These are phyloP conservation scores for Caenorhabditis japonica DNA, from an alignment of 2,888 invertebrate genomes.

Conservation along the genomic window DNA sequence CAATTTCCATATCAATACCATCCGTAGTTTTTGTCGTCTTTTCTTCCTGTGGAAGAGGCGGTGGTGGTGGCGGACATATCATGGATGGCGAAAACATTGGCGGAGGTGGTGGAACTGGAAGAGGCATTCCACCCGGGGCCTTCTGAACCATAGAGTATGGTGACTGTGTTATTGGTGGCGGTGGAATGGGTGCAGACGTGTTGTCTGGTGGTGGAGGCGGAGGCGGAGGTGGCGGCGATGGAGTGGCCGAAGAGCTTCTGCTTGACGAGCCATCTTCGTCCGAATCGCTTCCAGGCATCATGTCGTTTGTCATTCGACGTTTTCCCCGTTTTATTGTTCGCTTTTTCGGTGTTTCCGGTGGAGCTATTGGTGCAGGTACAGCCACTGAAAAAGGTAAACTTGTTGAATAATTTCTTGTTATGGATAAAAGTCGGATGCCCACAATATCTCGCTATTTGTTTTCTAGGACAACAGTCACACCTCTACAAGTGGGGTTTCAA, in stretches of 20 bases:
- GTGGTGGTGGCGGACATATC: conserved; percentile 38
- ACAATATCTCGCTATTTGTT: too few relatives aligned
- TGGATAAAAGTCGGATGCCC: too few relatives aligned
- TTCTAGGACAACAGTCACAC: too few relatives aligned
- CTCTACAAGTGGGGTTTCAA: too few relatives aligned
- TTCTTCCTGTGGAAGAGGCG: conserved; percentile 25
- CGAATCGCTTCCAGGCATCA: not conserved
- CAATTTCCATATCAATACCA: not conserved
- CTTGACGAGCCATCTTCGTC: conserved; percentile 8
- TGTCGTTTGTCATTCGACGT: not conserved
- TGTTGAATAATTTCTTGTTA: too few relatives aligned
- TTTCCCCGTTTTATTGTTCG: not conserved
- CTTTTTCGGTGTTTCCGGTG: not conserved
- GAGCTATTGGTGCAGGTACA: conserved; percentile 1
- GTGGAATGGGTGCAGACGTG: conserved; percentile 5
- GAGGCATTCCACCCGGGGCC: conserved; percentile 11
- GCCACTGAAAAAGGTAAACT: not conserved
- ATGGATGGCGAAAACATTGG: conserved; percentile 36
- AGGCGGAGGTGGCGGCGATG: conserved; percentile 15
- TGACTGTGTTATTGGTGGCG: conserved; percentile 32
- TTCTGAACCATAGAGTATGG: not conserved
- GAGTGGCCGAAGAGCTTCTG: conserved; percentile 16
- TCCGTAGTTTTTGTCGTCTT: not conserved
- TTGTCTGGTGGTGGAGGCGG: conserved; percentile 12
- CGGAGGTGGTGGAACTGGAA: conserved; percentile 40